Evolutionary conservation across 2,888 invertebrate species (phyloP).

Genomic region (Himalopsyche anomala): DNA sequence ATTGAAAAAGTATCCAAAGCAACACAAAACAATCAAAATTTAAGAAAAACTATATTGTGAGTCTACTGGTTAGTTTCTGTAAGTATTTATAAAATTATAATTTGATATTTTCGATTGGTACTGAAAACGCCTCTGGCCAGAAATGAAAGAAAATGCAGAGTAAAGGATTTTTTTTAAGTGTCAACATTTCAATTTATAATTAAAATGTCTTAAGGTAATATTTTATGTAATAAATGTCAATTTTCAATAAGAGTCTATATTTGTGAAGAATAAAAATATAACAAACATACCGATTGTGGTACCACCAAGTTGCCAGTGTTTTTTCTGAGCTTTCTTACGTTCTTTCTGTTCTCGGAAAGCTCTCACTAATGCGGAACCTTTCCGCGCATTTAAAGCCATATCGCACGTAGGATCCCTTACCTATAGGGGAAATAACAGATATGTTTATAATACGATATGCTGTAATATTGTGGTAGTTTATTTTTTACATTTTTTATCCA

Average conservation of each 20-base stretch:
- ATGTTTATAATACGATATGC: neutral
- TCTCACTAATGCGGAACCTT: conserved; percentile 94
- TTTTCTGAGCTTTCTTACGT: conserved; percentile 96
- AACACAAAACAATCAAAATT: neutral
- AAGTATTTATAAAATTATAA: too few relatives aligned
- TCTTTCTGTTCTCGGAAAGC: conserved; percentile 97
- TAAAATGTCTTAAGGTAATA: too few relatives aligned
- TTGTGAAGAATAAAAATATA: conserved; percentile 8
- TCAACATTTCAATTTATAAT: too few relatives aligned
- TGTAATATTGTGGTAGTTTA: neutral
- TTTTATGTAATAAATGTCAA: too few relatives aligned
- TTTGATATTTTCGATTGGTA: too few relatives aligned
- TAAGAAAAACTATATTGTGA: neutral
- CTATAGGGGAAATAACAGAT: conserved; percentile 68
- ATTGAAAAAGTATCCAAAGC: neutral
- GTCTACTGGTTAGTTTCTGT: neutral
- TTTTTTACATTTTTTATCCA: too few relatives aligned
- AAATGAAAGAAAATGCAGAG: too few relatives aligned
- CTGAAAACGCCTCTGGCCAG: too few relatives aligned
- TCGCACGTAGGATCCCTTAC: conserved; percentile 96
- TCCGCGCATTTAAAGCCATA: conserved; percentile 96
- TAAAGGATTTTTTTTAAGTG: too few relatives aligned
- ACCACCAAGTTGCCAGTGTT: conserved; percentile 99
- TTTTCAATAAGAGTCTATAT: neutral
- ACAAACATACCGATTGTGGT: conserved; percentile 85